Base-by-base conservation (phyloP, 2,888 invertebrate genomes). In the Zhengitettix transpicula region DNA sequence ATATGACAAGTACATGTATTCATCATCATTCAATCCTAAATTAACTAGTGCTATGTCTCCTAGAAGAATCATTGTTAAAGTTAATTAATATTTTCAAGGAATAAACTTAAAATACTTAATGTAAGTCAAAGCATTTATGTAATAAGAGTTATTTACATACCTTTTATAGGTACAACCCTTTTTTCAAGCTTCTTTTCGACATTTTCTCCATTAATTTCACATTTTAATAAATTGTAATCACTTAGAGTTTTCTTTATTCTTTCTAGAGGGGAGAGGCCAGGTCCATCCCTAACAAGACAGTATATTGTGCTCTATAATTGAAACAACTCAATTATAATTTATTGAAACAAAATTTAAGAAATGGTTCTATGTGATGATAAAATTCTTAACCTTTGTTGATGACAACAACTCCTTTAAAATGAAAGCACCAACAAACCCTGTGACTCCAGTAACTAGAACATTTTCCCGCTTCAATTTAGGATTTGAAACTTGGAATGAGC, bases 401-500 rank as follows among this genome's bases (percentile, higher is more conserved):
- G 58, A 16, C 11, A 68, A 55, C 52, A 68, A 61, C 40, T 66
- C 64, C 28, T 65, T 59, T 10, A 68, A 60, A 53, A 68, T 60
- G 60, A 66, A 67, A 10, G 66, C 63, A 11, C 68, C 68, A 1
- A 68, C 58, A 58, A 64, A 68, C 52, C 68, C 68, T 1, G 66
- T 66, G 10, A 62, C 67, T 40, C 68, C 68, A 16, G 68, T 67
- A 44, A 68, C 54, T 0, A 68, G 54, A n/a, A 68, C 59, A 60
- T 64, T 67, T 10, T 67, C 65, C 15, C 57, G 42, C 10, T 60
- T 60, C n/a, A 61, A 65, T 58, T 64, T 67, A 47, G 63, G 56
- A 54, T 61, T 63, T 12, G 63, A 62, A 17, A 65, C 16, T 40
- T 65, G 62, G 9, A 65, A 61, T 1, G 66, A 64, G 55, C 64